Evolutionary conservation across 2,113 vertebrate species (phyloP).

Genomic region (Numenius arquata): DNA sequence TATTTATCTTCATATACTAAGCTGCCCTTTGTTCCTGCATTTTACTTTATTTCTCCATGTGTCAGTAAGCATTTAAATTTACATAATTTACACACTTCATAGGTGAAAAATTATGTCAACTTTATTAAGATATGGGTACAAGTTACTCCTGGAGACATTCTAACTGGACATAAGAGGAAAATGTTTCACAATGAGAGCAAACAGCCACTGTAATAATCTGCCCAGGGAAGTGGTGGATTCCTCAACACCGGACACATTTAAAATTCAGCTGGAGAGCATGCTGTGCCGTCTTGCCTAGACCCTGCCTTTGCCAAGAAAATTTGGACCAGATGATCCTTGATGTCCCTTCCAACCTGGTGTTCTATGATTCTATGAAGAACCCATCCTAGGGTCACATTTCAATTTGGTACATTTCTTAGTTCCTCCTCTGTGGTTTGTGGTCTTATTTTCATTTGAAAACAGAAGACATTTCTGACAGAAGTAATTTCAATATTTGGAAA

Average conservation of each 20-base stretch:
- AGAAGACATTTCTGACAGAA: neutral
- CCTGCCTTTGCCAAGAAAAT: neutral
- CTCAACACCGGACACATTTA: neutral
- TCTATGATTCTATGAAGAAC: neutral
- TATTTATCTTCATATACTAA: neutral
- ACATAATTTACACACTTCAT: neutral
- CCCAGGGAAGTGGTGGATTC: neutral
- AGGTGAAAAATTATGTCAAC: neutral
- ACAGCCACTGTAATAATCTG: neutral
- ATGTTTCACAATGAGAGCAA: neutral
- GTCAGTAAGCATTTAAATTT: neutral
- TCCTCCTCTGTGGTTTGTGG: neutral
- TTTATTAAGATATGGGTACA: neutral
- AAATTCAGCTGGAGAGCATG: neutral
- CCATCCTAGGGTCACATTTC: neutral
- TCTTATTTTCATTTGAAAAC: neutral
- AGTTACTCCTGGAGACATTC: neutral
- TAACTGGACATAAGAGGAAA: neutral
- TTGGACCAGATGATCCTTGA: neutral
- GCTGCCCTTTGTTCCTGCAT: neutral
- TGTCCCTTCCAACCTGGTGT: neutral
- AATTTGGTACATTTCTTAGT: neutral
- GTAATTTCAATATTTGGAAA: neutral
- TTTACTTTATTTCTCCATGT: neutral
- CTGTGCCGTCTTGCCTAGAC: neutral